A percentile compares a stretch with the other conserved stretches of the same genome.
Conservation (phyloP, 1,140 invertebrate species). For the Aleiodes sp. region DNA sequence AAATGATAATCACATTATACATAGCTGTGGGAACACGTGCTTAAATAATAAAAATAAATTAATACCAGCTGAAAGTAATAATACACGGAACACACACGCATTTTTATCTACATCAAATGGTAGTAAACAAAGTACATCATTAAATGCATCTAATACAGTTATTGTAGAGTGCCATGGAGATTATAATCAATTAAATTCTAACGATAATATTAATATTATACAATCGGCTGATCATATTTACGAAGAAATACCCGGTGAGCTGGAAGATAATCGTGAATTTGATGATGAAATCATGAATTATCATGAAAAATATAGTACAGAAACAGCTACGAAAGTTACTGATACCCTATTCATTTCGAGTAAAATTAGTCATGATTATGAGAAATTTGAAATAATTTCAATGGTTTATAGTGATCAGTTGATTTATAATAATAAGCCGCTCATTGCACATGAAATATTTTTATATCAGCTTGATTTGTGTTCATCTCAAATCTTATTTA, state of each 20-base stretch:
- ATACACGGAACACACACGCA: constrained; percentile 59
- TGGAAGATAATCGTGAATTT: not conserved
- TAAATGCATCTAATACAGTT: constrained; percentile 35
- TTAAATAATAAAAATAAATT: constrained; percentile 12
- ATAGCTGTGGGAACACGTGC: constrained; percentile 26
- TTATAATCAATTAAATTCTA: not conserved
- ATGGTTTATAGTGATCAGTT: constrained; percentile 58
- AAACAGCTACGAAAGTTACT: no score
- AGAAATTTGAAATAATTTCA: constrained; percentile 41
- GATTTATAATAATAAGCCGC: constrained; percentile 46
- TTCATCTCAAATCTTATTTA: constrained; percentile 21
- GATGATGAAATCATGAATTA: no score
- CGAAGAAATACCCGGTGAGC: constrained; percentile 37
- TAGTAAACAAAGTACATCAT: constrained; percentile 26
- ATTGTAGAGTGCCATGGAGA: constrained; percentile 30
- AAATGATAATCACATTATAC: constrained; percentile 38
- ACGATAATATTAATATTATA: not conserved
- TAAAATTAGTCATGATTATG: constrained; percentile 41
- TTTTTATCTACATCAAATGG: constrained; percentile 37
- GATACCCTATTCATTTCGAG: no score
- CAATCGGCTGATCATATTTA: constrained; percentile 42
- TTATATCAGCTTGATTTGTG: constrained; percentile 27
- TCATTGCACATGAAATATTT: constrained; percentile 45
- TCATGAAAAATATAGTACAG: no score
- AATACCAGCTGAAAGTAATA: not conserved